Evolutionary conservation across 1,140 invertebrate species (phyloP).

Genomic region (Neodiprion lecontei): DNA sequence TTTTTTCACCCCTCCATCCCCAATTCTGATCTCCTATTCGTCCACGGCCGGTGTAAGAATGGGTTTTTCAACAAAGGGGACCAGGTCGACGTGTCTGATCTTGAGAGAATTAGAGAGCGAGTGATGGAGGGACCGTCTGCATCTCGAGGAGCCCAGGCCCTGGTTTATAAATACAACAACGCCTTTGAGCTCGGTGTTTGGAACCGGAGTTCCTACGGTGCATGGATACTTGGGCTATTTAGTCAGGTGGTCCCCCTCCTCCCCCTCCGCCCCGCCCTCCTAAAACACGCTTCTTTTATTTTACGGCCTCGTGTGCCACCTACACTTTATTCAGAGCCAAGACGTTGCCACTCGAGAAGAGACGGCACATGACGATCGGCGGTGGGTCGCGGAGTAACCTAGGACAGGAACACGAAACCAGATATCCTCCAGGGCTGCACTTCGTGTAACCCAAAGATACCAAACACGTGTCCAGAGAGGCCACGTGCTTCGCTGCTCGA

Average conservation of each 20-base stretch:
- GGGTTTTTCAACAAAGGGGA: no score
- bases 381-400: no score
- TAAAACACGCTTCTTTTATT: background rate
- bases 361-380: background rate
- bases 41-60: no score
- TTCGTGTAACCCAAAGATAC: background rate
- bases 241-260: background rate
- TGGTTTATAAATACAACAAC: constrained; percentile 5
- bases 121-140: no score
- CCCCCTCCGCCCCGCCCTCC: no score
- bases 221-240: background rate
- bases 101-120: no score
- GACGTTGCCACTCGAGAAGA: background rate
- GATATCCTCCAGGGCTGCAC: background rate
- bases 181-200: background rate
- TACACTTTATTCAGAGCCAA: no score
- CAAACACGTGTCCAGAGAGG: background rate
- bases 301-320: background rate
- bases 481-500: background rate
- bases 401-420: background rate
- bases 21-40: no score
- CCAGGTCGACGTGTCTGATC: no score
- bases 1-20: no score
- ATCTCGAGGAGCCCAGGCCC: background rate
- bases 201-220: background rate